Evolutionary conservation across 1,140 invertebrate species (phyloP).

Genomic region (Drosophila orena): DNA sequence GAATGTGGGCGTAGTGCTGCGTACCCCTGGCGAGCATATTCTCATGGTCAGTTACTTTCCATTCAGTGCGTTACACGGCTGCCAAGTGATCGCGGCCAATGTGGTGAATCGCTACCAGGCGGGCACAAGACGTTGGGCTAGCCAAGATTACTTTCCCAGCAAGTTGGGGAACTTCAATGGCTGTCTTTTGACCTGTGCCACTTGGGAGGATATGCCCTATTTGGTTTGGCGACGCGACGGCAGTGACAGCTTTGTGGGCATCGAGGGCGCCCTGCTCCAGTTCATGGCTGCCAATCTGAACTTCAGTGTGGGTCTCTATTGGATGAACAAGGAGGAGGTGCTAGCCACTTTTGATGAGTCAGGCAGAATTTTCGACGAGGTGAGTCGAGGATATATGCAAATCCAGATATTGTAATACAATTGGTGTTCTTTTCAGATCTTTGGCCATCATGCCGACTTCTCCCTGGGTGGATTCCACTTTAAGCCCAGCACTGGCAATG

Average conservation of each 20-base stretch:
- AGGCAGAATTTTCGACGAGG: conserved; percentile 63
- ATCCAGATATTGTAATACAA: background rate
- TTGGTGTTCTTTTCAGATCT: conserved; percentile 40
- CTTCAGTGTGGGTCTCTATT: conserved; percentile 63
- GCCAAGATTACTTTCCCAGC: conserved; percentile 37
- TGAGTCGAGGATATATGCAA: conserved; percentile 3
- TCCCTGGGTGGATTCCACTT: conserved; percentile 74
- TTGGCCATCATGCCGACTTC: conserved; percentile 56
- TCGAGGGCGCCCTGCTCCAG: conserved; percentile 68
- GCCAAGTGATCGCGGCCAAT: conserved; percentile 36
- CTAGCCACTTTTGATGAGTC: conserved; percentile 66
- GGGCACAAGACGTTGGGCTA: conserved; percentile 6
- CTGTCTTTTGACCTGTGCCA: conserved; percentile 70
- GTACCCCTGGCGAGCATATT: background rate
- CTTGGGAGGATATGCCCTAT: conserved; percentile 80
- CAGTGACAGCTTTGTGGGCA: conserved; percentile 52
- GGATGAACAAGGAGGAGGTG: conserved; percentile 62
- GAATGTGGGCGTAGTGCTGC: conserved; percentile 49
- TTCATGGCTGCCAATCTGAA: conserved; percentile 71
- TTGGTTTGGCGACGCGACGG: conserved; percentile 29
- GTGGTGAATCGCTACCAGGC: conserved; percentile 51
- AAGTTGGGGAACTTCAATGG: conserved; percentile 70
- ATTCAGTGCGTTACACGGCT: conserved; percentile 33
- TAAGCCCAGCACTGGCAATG: conserved; percentile 47
- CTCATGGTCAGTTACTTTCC: conserved; percentile 61